Evolutionary conservation across 2,888 invertebrate genomes (phyloP).

Genomic region (Brenthis daphne): DNA sequence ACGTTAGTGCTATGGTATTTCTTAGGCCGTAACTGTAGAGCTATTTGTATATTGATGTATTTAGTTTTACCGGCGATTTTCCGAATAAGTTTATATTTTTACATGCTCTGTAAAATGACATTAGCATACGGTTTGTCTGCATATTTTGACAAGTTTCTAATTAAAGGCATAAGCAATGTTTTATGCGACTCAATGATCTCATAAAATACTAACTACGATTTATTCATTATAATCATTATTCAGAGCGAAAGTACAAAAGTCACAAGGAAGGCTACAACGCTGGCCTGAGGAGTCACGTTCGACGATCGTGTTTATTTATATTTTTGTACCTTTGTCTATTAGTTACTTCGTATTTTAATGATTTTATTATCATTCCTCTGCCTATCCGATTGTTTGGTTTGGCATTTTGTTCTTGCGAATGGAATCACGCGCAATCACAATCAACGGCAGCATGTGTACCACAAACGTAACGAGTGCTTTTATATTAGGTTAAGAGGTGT

Average conservation of each 20-base stretch:
- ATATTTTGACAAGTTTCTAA: conserved; percentile 79
- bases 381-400: conserved; percentile 65
- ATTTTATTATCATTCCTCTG: conserved; percentile 71
- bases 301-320: conserved; percentile 66
- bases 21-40: conserved; percentile 67
- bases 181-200: conserved; percentile 79
- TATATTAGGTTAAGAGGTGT: conserved; percentile 80
- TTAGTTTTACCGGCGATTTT: conserved; percentile 62
- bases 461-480: conserved; percentile 74
- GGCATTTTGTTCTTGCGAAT: conserved; percentile 56
- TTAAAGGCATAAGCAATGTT: conserved; percentile 69
- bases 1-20: conserved; percentile 71
- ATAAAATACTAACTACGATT: conserved; percentile 77
- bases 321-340: conserved; percentile 78
- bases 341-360: conserved; percentile 65
- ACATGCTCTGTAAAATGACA: conserved; percentile 65
- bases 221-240: conserved; percentile 54
- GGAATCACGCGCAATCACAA: conserved; percentile 44
- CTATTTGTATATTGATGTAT: conserved; percentile 77
- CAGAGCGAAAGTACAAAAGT: conserved; percentile 78
- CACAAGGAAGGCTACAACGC: conserved; percentile 41
- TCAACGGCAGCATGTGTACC: conserved; percentile 50
- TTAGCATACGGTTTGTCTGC: conserved; percentile 70
- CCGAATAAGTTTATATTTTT: conserved; percentile 61
- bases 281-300: conserved; percentile 43